A percentile compares a stretch with the other conserved stretches of the same genome.
These are phyloP conservation scores for Bettongia penicillata DNA, from an alignment of 2,113 vertebrate genomes.

Conservation along the genomic window DNA sequence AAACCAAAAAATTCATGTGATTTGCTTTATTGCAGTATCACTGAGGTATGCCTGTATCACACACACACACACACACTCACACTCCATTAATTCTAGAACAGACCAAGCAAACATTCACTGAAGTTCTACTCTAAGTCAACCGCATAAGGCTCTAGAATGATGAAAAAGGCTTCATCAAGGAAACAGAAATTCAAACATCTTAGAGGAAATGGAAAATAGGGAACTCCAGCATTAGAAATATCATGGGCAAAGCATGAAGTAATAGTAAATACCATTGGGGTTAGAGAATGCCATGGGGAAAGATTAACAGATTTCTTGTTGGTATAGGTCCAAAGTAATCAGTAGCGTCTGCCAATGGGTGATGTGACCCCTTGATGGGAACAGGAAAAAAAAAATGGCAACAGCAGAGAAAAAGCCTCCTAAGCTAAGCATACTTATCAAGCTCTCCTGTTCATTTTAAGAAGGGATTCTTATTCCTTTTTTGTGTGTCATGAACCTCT, in stretches of 20 bases:
- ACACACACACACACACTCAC: not conserved
- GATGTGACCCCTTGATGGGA: not conserved
- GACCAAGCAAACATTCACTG: not conserved
- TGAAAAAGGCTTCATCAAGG: not conserved
- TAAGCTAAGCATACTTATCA: not conserved
- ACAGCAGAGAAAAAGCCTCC: not conserved
- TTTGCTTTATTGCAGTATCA: not conserved
- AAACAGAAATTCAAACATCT: not conserved
- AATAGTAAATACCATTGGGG: not conserved
- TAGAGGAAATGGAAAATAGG: not conserved
- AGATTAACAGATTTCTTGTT: not conserved
- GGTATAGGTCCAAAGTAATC: not conserved
- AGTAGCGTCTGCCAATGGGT: not conserved
- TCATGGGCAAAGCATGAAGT: not conserved
- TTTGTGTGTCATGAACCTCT: not conserved
- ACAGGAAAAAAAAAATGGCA: not conserved
- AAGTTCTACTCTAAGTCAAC: not conserved
- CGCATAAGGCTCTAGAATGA: not conserved
- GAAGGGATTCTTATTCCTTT: not conserved
- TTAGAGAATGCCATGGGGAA: not conserved
- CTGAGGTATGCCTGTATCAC: not conserved
- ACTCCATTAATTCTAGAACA: not conserved
- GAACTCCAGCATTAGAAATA: not conserved
- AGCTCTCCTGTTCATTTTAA: not conserved
- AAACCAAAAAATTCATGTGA: not conserved